phyloP scores from a whole-genome alignment of 2,113 vertebrate genomes.

The Melanotaenia duboulayi region DNA sequence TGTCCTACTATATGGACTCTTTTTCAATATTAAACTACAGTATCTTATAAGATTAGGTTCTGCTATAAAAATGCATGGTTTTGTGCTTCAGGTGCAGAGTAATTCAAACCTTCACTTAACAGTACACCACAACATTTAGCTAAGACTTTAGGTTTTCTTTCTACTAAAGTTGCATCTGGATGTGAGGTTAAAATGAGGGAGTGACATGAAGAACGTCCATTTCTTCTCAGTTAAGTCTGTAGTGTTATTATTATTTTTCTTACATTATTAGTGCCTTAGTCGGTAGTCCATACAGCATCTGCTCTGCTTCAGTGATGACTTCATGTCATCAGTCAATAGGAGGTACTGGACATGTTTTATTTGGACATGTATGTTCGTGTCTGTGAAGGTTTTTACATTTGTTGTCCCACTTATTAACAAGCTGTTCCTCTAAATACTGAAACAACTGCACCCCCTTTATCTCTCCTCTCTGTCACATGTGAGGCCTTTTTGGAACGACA shows the following conservation, averaged over 20 bases:
- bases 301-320: constrained; percentile 55
- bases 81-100: constrained; percentile 57
- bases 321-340: constrained; percentile 56
- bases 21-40: constrained; percentile 52
- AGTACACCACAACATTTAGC: background rate
- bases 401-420: constrained; percentile 11
- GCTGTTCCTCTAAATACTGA: constrained; percentile 62
- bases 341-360: constrained; percentile 40
- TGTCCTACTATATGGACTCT: constrained; percentile 49
- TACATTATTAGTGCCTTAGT: constrained; percentile 85
- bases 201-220: constrained; percentile 10
- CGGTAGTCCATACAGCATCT: constrained; percentile 69
- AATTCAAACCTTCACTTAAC: constrained; percentile 36
- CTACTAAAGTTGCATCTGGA: constrained; percentile 16
- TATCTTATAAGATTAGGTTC: constrained; percentile 47
- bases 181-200: background rate
- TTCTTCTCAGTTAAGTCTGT: constrained; percentile 68
- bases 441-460: constrained; percentile 39
- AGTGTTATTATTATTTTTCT: constrained; percentile 63
- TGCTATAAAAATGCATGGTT: constrained; percentile 76
- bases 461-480: constrained; percentile 31
- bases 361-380: constrained; percentile 34
- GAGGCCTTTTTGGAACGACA: constrained; percentile 47
- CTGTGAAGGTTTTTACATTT: constrained; percentile 29
- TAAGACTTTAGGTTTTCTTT: constrained; percentile 1